These are phyloP conservation scores for Pectinophora gossypiella DNA, from an alignment of 1,140 invertebrate genomes.

Conservation along the genomic window DNA sequence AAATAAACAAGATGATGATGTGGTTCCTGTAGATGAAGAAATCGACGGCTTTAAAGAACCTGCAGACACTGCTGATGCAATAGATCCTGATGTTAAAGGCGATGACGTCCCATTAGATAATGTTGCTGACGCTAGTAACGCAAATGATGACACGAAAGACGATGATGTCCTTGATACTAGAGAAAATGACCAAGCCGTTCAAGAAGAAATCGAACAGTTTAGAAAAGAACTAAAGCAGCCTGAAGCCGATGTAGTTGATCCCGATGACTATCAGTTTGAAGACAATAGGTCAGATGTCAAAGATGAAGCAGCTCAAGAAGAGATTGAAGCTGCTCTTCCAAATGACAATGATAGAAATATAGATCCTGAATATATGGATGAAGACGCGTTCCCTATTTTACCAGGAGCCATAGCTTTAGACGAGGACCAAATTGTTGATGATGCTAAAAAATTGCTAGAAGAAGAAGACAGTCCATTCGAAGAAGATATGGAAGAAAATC, in stretches of 20 bases:
- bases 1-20: not conserved
- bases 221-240: too few relatives aligned
- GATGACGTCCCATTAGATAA: not conserved
- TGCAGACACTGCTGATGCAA: not conserved
- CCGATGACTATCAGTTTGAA: conserved; percentile 51
- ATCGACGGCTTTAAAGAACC: not conserved
- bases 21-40: not conserved
- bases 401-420: not conserved
- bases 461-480: not conserved
- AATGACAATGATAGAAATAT: not conserved
- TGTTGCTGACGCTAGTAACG: not conserved
- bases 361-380: not conserved
- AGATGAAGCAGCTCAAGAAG: not conserved
- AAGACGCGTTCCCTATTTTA: too few relatives aligned
- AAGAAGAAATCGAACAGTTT: not conserved
- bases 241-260: conserved; percentile 10
- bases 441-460: not conserved
- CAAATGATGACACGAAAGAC: not conserved
- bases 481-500: not conserved
- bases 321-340: not conserved
- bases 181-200: not conserved
- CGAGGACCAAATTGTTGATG: not conserved
- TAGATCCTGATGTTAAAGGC: not conserved
- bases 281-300: conserved; percentile 41
- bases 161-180: not conserved